A percentile compares a stretch with the other conserved stretches of the same genome.
These are phyloP conservation scores for Galemys pyrenaicus DNA, from an alignment of 2,113 vertebrate genomes.

Conservation along the genomic window DNA sequence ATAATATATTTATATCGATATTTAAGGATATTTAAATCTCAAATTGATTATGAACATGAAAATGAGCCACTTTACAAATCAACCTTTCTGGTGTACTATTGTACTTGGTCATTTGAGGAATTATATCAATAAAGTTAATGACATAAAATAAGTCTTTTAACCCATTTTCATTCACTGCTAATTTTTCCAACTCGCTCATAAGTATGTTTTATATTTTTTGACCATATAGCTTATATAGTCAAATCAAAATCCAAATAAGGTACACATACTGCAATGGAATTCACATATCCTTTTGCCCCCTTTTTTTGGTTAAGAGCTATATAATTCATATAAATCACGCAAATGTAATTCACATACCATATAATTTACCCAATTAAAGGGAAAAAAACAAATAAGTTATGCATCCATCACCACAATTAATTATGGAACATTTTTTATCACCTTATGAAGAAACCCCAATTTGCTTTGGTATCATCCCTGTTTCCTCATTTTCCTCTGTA, in stretches of 20 bases:
- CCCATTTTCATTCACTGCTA: not conserved
- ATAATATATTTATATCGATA: not conserved
- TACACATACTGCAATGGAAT: not conserved
- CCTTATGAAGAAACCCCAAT: not conserved
- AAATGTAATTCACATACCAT: not conserved
- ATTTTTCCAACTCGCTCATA: not conserved
- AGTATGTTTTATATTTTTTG: conserved; percentile 19
- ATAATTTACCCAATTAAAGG: not conserved
- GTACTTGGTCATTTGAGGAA: not conserved
- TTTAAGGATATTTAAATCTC: conserved; percentile 2
- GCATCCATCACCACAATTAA: not conserved
- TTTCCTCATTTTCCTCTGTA: not conserved
- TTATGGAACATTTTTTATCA: not conserved
- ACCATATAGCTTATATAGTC: not conserved
- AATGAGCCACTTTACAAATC: not conserved
- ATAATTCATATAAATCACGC: not conserved
- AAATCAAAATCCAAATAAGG: conserved; percentile 30
- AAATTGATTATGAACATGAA: not conserved
- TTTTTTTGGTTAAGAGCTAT: not conserved
- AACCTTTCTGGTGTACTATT: not conserved
- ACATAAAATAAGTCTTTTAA: conserved; percentile 34
- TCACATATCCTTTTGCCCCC: not conserved
- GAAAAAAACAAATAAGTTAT: not conserved
- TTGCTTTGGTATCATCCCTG: not conserved
- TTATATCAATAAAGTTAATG: not conserved